These are phyloP conservation scores for Gryllus bimaculatus DNA, from an alignment of 1,140 invertebrate genomes.

Conservation along the genomic window DNA sequence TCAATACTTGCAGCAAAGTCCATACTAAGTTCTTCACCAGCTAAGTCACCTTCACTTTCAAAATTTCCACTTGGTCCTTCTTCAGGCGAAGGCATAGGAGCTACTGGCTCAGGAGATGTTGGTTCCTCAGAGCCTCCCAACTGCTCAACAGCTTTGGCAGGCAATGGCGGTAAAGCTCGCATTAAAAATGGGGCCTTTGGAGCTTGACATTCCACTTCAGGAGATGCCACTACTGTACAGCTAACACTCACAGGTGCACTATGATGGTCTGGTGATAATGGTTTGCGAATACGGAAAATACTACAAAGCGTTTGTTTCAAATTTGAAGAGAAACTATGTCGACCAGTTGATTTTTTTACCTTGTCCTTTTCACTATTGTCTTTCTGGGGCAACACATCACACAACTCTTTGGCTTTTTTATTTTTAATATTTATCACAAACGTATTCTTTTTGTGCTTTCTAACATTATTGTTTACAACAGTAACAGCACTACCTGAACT, in stretches of 20 bases:
- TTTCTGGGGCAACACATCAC: slow-evolving; percentile 20
- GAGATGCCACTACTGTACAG: slow-evolving; percentile 39
- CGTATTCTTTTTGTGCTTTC: slow-evolving; percentile 44
- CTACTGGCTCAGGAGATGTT: slow-evolving; percentile 16
- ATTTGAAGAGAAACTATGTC: slow-evolving; percentile 54
- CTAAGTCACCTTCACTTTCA: slow-evolving; percentile 32
- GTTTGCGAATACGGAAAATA: slow-evolving; percentile 61
- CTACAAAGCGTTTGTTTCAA: slow-evolving; percentile 80
- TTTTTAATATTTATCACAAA: slow-evolving; percentile 50
- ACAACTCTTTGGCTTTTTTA: slow-evolving; percentile 54
- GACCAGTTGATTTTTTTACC: slow-evolving; percentile 45
- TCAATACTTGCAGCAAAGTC: slow-evolving; percentile 88
- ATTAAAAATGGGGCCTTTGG: slow-evolving; percentile 45
- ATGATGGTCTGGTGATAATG: slow-evolving; percentile 41
- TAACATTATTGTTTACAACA: slow-evolving; percentile 26
- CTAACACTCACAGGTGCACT: slow-evolving; percentile 37
- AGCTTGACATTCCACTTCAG: background rate
- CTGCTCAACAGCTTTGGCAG: slow-evolving; percentile 35
- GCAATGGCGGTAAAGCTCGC: slow-evolving; percentile 70
- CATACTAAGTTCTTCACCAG: slow-evolving; percentile 44
- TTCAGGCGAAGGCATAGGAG: slow-evolving; percentile 30
- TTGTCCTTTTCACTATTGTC: slow-evolving; percentile 36
- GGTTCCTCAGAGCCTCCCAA: slow-evolving; percentile 33
- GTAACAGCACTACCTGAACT: slow-evolving; percentile 9
- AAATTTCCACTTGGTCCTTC: slow-evolving; percentile 4